phyloP scores from a whole-genome alignment of 2,888 invertebrate genomes.

The Saturnia japonica region DNA sequence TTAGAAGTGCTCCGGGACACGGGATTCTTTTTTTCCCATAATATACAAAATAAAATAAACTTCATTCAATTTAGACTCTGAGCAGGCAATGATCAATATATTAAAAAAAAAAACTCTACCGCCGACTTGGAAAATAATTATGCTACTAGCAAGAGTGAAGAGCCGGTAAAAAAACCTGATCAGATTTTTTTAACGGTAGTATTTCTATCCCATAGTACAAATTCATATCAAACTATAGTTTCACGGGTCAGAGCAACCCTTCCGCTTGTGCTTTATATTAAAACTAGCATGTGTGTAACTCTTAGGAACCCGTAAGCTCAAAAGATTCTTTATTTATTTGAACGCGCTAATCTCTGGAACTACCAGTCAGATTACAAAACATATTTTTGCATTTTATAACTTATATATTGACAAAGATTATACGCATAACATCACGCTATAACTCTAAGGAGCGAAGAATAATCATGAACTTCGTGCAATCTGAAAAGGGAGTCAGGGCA shows the following conservation, averaged over 20 bases:
- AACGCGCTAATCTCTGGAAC: no score
- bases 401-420: no score
- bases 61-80: neutral
- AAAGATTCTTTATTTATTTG: no score
- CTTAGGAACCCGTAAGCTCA: no score
- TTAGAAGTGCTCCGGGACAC: neutral
- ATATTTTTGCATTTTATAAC: no score
- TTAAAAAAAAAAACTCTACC: neutral
- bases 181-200: neutral
- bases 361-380: no score
- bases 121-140: no score
- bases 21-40: neutral
- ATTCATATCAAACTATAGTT: neutral
- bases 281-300: neutral
- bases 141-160: neutral
- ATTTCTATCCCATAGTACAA: neutral
- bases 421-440: no score
- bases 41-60: neutral
- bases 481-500: no score
- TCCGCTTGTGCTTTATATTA: neutral
- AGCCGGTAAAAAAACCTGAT: neutral
- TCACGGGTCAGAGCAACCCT: neutral
- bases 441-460: no score
- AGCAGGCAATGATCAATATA: neutral
- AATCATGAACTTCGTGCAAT: no score